phyloP scores from a whole-genome alignment of 1,140 invertebrate genomes.

The Rhopalosiphum padi region DNA sequence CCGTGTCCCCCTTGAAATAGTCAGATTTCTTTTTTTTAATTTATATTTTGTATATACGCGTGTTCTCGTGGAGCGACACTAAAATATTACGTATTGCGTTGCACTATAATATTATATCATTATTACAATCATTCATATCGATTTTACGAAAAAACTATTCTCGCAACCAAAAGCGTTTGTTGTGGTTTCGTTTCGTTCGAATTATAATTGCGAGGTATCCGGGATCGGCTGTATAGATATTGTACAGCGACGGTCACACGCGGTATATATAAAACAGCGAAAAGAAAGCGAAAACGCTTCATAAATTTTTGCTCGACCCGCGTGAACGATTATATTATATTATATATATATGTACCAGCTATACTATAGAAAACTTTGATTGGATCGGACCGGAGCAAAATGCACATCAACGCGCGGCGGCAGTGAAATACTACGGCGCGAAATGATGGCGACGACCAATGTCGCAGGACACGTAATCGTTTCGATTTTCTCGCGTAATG shows the following conservation, averaged over 20 bases:
- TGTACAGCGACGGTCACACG: no score
- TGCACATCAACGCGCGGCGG: not conserved
- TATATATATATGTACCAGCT: not conserved
- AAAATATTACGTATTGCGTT: no score
- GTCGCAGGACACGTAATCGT: not conserved
- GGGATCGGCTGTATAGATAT: no score
- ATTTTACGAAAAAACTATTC: no score
- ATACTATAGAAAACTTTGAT: not conserved
- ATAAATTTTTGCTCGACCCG: not conserved
- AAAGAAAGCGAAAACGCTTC: not conserved
- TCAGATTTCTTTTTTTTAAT: no score
- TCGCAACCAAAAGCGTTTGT: not conserved
- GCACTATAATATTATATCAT: no score
- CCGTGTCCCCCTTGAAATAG: no score
- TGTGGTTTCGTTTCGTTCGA: not conserved
- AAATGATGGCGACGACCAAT: not conserved
- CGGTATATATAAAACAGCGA: no score
- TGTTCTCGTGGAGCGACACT: no score
- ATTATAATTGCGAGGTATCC: not conserved
- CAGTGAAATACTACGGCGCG: not conserved
- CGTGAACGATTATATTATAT: not conserved
- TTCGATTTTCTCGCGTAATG: conserved; percentile 29
- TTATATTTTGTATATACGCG: no score
- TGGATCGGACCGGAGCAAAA: not conserved
- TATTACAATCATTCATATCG: no score